A percentile compares a stretch with the other conserved stretches of the same genome.
phyloP scores from a whole-genome alignment of 2,113 vertebrate genomes.

The Irena cyanogastra region DNA sequence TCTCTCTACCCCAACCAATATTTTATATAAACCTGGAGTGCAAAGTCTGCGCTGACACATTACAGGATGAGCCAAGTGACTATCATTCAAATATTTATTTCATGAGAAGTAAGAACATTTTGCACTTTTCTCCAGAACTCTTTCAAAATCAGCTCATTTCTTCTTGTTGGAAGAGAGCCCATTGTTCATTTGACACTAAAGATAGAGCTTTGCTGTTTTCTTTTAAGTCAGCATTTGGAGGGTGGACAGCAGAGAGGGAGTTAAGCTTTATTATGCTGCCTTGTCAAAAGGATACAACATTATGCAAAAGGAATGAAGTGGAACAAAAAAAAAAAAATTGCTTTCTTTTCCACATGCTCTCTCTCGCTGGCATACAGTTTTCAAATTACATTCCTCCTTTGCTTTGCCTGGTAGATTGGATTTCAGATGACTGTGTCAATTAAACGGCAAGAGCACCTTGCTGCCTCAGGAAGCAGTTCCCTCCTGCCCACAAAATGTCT shows the following conservation, averaged over 20 bases:
- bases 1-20: background rate
- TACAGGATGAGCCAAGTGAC: conserved; percentile 28
- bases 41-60: background rate
- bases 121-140: conserved; percentile 64
- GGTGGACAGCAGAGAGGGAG: conserved; percentile 21
- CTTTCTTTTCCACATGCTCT: conserved; percentile 27
- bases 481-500: background rate
- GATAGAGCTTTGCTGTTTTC: conserved; percentile 70
- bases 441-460: background rate
- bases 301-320: conserved; percentile 65
- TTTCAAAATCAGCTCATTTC: conserved; percentile 71
- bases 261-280: conserved; percentile 64
- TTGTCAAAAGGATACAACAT: conserved; percentile 66
- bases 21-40: background rate
- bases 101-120: conserved; percentile 64
- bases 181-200: conserved; percentile 71
- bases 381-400: background rate
- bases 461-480: background rate
- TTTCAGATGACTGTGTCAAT: background rate
- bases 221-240: conserved; percentile 63
- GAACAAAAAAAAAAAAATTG: conserved; percentile 49
- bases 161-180: conserved; percentile 61
- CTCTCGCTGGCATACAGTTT: background rate
- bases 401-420: background rate
- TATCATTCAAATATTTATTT: conserved; percentile 59